A percentile compares a stretch with the other conserved stretches of the same genome.
These are phyloP conservation scores for Mythimna ferrago DNA, from an alignment of 2,888 invertebrate genomes.

Conservation along the genomic window DNA sequence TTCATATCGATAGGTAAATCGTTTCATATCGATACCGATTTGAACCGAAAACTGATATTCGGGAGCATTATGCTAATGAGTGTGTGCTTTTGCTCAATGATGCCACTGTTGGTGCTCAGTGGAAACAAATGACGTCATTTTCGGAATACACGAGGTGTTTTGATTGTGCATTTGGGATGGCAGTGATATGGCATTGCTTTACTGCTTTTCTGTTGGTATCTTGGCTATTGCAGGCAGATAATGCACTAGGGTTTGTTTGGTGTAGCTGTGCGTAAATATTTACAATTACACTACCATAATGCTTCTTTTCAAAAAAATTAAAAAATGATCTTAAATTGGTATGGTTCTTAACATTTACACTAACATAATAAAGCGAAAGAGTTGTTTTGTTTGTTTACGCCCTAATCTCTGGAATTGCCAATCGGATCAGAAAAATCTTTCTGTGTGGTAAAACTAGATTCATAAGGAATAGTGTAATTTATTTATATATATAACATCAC, in stretches of 20 bases:
- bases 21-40: slow-evolving; percentile 57
- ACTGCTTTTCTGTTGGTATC: slow-evolving; percentile 10
- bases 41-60: slow-evolving; percentile 58
- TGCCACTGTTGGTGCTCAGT: slow-evolving; percentile 51
- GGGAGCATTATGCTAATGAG: slow-evolving; percentile 66
- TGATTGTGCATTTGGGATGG: slow-evolving; percentile 39
- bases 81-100: slow-evolving; percentile 61
- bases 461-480: too few species aligned
- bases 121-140: slow-evolving; percentile 60
- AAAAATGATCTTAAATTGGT: too few species aligned
- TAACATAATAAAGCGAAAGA: too few species aligned
- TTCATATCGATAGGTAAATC: slow-evolving; percentile 58
- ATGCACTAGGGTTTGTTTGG: not conserved
- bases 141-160: slow-evolving; percentile 54
- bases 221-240: slow-evolving; percentile 3
- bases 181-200: slow-evolving; percentile 44
- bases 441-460: too few species aligned
- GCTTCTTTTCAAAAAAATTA: too few species aligned
- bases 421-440: too few species aligned
- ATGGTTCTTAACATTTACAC: too few species aligned
- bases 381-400: too few species aligned
- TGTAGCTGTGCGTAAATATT: not conserved
- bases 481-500: too few species aligned
- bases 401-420: too few species aligned
- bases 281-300: not conserved